Base-by-base conservation (phyloP, 2,113 vertebrate genomes). In the Apodemus sylvaticus region DNA sequence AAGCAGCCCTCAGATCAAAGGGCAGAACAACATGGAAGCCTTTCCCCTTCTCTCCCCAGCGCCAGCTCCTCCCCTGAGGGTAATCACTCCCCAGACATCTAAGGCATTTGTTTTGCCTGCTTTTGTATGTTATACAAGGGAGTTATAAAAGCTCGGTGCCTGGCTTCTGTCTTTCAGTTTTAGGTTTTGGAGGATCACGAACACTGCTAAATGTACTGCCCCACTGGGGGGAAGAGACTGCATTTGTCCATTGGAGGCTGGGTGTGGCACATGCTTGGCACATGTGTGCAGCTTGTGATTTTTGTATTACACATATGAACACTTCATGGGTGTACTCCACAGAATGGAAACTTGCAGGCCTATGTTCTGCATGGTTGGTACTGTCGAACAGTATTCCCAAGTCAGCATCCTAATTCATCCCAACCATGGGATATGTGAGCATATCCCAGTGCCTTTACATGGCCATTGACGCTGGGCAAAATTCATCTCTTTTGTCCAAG, bases 171-270 rank as follows among this genome's bases (percentile, higher is more conserved):
- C 74, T 77, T 85, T 53, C n/a, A 39, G 7, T 5, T 16, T 39
- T 66, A 7, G 3, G 36, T 39, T 60, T 39, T 3, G 3, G 12
- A 53, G 26, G 31, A 6, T 64, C 29, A 1, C 22, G 45, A 55
- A 2, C 24, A 24, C 0, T 13, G 24, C n/a, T 2, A 1, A 17
- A 51, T 26, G 8, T 0, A 3, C 6, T 9, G 68, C 3, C 53
- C 11, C 29, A 13, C 0, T 22, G 53, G 29, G 53, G 53, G 58
- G 39, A 42, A 10, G 7, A 19, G 1, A 5, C 42, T 10, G 14
- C 4, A 0, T 2, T 10, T 16, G 5, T 70, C 55, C 51, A 1
- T 34, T 31, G 0, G 16, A 36, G 60, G 11, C 34, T 24, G 55
- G 34, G 2, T 34, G 20, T 17, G 71, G 42, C 66, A 13, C 2